These are phyloP conservation scores for Arenaria interpres DNA, from an alignment of 2,113 vertebrate genomes.

Conservation along the genomic window DNA sequence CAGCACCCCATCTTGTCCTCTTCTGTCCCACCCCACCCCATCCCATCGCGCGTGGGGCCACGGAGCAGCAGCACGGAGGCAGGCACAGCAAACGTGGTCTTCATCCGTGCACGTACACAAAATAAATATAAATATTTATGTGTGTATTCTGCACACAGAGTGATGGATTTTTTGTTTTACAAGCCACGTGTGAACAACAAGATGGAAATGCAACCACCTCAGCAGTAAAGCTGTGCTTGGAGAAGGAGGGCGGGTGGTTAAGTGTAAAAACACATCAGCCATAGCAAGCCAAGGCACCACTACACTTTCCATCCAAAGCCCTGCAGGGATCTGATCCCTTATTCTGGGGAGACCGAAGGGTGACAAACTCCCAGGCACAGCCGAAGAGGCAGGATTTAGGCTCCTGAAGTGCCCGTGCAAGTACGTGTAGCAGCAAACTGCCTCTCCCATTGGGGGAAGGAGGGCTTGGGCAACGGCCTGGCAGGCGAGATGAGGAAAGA, in stretches of 20 bases:
- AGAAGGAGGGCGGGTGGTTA: neutral
- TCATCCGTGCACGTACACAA: neutral
- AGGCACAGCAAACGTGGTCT: neutral
- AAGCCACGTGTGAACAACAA: neutral
- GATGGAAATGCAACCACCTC: neutral
- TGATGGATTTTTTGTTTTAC: neutral
- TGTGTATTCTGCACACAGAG: neutral
- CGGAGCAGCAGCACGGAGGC: fast-evolving
- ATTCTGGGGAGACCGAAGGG: neutral
- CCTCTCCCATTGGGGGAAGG: fast-evolving
- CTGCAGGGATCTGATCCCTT: neutral
- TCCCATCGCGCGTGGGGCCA: fast-evolving
- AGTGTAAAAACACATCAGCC: neutral
- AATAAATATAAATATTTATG: fast-evolving
- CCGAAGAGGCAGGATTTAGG: neutral
- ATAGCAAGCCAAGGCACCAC: neutral
- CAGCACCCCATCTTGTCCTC: neutral
- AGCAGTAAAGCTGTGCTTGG: neutral
- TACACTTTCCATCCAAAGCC: neutral
- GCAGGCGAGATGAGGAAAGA: neutral
- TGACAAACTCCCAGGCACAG: neutral
- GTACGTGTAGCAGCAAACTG: neutral
- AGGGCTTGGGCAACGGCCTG: fast-evolving
- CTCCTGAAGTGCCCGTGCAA: neutral
- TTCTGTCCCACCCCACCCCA: neutral